Base-by-base conservation (phyloP, 2,797 vertebrate species). In the Sebastiscus tertius region DNA sequence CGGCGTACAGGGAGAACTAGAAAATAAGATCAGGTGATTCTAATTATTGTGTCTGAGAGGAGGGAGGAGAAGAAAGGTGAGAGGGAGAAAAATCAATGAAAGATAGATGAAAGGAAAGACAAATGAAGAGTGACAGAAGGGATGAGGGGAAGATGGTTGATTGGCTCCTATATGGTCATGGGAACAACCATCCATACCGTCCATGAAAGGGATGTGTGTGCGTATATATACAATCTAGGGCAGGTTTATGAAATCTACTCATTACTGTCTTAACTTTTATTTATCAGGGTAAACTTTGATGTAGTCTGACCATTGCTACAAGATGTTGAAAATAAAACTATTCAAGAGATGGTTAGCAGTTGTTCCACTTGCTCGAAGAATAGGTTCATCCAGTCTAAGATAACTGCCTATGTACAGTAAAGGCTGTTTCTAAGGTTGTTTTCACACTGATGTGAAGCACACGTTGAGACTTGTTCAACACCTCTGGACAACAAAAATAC, bases 61-160 rank as follows among this genome's bases (percentile, higher is more conserved):
- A 85, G 80, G 85, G 88, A 87, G 86, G 91, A 87, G 87, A 86
- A 84, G 80, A 91, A 55, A 65, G 73, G 63, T 72, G 73, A 82
- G 60, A 3, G 71, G 56, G 58, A 56, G 16, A 7, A 61, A 39
- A 73, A 66, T 76, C 70, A 69, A 69, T 63, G 69, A 56, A 46
- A 63, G 63, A 49, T 4, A 77, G 81, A 87, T 77, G 65, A 82
- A 67, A 20, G 55, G 54, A 54, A 59, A 62, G 74, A 74, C n/a
- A 27, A 71, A 81, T 70, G 36, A 81, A 66, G 58, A 79, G 29
- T 63, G 82, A 67, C 67, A 59, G 60, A 49, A 26, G 20, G 22
- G 75, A 67, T 4, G 73, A 76, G 34, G 49, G 29, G 46, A 34
- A 76, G 13, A 22, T 3, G 29, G n/a, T 9, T 62, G 34, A 78